Conservation (phyloP, 1,140 invertebrate genomes). For the Drosophila auraria region DNA sequence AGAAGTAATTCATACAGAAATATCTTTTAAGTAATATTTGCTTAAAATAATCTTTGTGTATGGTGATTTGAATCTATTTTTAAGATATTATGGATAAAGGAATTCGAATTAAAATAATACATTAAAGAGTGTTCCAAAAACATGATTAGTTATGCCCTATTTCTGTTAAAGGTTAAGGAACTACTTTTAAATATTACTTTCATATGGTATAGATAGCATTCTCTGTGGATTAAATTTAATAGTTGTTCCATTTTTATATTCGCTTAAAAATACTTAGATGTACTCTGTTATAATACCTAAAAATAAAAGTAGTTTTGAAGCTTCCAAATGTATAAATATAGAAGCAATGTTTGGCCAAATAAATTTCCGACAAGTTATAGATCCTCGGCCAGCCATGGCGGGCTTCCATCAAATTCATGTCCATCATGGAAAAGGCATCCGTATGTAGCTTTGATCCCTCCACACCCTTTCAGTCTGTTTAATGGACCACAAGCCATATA, state of each 20-base stretch:
- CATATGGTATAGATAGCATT: too few species aligned
- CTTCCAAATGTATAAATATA: slow-evolving; percentile 3
- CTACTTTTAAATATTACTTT: too few species aligned
- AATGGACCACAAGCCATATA: slow-evolving; percentile 10
- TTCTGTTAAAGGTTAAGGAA: neutral
- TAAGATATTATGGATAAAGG: too few species aligned
- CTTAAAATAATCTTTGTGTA: too few species aligned
- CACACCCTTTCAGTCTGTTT: slow-evolving; percentile 25
- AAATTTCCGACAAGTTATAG: slow-evolving; percentile 10
- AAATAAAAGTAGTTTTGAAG: slow-evolving; percentile 9
- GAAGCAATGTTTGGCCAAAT: slow-evolving; percentile 14
- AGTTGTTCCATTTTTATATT: too few species aligned
- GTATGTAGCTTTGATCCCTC: slow-evolving; percentile 27
- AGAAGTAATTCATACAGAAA: neutral
- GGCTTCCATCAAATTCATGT: slow-evolving; percentile 17
- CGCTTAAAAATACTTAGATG: too few species aligned
- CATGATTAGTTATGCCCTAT: too few species aligned
- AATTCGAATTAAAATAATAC: too few species aligned
- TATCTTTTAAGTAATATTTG: neutral
- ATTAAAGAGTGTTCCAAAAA: too few species aligned
- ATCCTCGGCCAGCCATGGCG: neutral
- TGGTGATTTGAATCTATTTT: too few species aligned
- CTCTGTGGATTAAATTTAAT: too few species aligned
- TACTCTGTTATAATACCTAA: slow-evolving; percentile 1
- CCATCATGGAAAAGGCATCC: neutral